Base-by-base conservation (phyloP, 1,140 invertebrate genomes). In the Gonioctena quinquepunctata region DNA sequence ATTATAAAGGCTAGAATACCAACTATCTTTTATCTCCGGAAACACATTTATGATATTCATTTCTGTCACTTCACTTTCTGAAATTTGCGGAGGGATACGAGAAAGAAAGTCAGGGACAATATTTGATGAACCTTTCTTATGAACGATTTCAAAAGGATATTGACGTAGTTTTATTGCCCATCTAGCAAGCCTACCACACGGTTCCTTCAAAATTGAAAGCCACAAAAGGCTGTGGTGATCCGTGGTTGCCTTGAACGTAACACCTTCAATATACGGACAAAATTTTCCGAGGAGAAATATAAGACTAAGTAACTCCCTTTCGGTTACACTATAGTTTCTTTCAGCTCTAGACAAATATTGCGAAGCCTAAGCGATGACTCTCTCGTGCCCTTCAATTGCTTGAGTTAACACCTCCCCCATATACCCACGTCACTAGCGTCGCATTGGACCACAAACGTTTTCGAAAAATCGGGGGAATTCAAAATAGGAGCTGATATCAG, bases 271-370 rank as follows among this genome's bases (percentile, higher is more conserved):
- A 76, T 83, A 88, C 25, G 65, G 67, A 18, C 76, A 49, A 60
- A 84, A 84, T 52, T 85, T 80, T 66, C 84, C 70, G 0, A 87
- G 71, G 3, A 78, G 79, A 67, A 75, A 79, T 1, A 87, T 50
- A n/a, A 87, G 77, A 0, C 82, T 83, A 18, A 87, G 69, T 49
- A 79, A 83, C 80, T 88, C 85, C 62, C 78, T 73, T 71, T 88
- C 84, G 2, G 82, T 84, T 4, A 75, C 75, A 2, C 68, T 73
- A 69, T 86, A 88, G 19, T 85, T 84, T 61, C 66, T 66, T 75
- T 89, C 87, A 2, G 2, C 2, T 28, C 57, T 56, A 26, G 65
- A 52, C 11, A 76, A 23, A 0, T 50, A 25, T 13, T 68, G 48
- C 26, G 27, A 54, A 11, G 50, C 0, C 33, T 73, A 73, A 49